Evolutionary conservation across 2,888 invertebrate species (phyloP).

Genomic region (Ornithoptera alexandrae): DNA sequence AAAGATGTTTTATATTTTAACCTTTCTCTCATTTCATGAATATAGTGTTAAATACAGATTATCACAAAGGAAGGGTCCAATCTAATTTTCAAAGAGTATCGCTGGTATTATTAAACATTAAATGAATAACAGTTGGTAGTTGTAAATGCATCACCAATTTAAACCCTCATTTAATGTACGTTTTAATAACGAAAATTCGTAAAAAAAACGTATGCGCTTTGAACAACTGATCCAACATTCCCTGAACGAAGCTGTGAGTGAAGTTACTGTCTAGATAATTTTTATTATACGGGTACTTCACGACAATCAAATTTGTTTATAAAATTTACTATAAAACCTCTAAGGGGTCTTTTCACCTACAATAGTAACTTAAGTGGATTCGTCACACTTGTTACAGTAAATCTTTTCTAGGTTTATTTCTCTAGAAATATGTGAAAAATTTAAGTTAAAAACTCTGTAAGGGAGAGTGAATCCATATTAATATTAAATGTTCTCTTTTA

Average conservation of each 20-base stretch:
- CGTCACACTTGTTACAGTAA: constrained; percentile 61
- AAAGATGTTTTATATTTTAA: too few relatives aligned
- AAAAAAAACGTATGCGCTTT: too few relatives aligned
- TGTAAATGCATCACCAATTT: too few relatives aligned
- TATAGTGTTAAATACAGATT: too few relatives aligned
- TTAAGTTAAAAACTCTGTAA: neutral
- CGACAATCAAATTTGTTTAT: constrained; percentile 49
- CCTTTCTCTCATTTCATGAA: too few relatives aligned
- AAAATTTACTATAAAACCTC: constrained; percentile 12
- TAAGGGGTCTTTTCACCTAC: constrained; percentile 41
- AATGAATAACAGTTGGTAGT: too few relatives aligned
- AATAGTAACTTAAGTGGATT: constrained; percentile 56
- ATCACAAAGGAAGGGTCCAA: too few relatives aligned
- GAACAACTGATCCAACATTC: neutral
- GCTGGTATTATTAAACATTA: too few relatives aligned
- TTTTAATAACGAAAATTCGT: too few relatives aligned
- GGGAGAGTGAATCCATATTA: neutral
- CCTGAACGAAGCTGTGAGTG: neutral
- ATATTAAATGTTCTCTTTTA: neutral
- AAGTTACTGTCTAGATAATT: neutral
- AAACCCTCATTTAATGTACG: too few relatives aligned
- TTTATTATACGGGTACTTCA: constrained; percentile 63
- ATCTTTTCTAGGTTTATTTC: neutral
- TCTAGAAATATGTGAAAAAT: neutral
- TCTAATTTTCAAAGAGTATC: too few relatives aligned